Percentiles rank a stretch among this genome's conserved stretches.
Conservation (phyloP, 1,140 invertebrate genomes). For the Pinna nobilis region DNA sequence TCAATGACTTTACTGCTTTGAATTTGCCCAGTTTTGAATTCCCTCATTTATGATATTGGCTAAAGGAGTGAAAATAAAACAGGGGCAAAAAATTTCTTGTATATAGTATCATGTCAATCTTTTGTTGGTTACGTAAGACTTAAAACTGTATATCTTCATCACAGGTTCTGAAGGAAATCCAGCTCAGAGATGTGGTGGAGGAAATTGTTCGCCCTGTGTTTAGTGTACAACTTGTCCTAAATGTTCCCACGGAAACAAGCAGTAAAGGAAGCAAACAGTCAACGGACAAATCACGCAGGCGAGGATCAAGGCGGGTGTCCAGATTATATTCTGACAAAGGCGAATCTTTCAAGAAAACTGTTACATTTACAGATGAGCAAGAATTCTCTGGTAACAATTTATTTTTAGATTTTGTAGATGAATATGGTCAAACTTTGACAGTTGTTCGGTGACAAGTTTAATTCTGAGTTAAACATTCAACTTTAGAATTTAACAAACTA, state of each 20-base stretch:
- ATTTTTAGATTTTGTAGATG: too few species aligned
- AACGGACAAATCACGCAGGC: constrained; percentile 6
- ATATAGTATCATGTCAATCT: too few species aligned
- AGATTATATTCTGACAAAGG: not conserved
- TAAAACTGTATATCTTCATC: constrained; percentile 3
- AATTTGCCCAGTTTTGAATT: too few species aligned
- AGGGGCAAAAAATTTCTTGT: too few species aligned
- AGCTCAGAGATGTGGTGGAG: constrained; percentile 60
- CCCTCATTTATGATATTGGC: too few species aligned
- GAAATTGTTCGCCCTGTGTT: constrained; percentile 67
- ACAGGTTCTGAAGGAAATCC: constrained; percentile 69
- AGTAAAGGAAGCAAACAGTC: not conserved
- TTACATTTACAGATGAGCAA: constrained; percentile 58
- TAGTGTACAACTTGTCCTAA: constrained; percentile 64
- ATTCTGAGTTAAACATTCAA: not conserved
- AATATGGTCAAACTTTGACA: too few species aligned
- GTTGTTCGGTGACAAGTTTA: too few species aligned
- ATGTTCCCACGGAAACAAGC: constrained; percentile 46
- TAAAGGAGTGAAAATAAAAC: too few species aligned
- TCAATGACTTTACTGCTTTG: too few species aligned
- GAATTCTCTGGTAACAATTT: constrained; percentile 40
- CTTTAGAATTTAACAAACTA: not conserved
- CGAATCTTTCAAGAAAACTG: constrained; percentile 45
- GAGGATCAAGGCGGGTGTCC: not conserved
- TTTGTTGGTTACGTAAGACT: not conserved